phyloP scores from a whole-genome alignment of 2,113 vertebrate species.

The Plotosus lineatus region DNA sequence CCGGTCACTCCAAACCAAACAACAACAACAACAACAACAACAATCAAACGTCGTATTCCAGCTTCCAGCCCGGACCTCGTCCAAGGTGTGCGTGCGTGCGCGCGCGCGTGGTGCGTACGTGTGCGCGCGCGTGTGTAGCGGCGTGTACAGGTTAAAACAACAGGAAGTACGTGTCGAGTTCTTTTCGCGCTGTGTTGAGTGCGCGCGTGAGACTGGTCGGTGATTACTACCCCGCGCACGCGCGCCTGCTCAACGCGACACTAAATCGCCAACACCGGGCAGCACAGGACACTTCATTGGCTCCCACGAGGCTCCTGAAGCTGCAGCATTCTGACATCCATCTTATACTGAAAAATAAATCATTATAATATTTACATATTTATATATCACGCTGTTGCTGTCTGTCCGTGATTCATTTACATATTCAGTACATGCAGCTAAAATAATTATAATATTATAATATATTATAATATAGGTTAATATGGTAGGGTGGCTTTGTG shows the following conservation, averaged over 20 bases:
- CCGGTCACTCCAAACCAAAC: too few relatives aligned
- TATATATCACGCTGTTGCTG: background rate
- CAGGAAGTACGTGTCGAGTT: constrained; percentile 39
- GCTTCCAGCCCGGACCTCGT: background rate
- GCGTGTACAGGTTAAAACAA: background rate
- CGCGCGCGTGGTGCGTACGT: background rate
- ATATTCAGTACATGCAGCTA: too few relatives aligned
- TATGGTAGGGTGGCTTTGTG: too few relatives aligned
- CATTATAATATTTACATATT: too few relatives aligned
- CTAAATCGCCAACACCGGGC: background rate
- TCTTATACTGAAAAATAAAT: background rate
- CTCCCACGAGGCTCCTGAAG: too few relatives aligned
- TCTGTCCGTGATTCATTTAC: too few relatives aligned
- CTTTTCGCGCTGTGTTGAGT: constrained; percentile 22
- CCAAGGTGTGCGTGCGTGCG: background rate
- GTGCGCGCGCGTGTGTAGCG: too few relatives aligned
- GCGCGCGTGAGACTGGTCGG: background rate
- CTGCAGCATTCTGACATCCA: too few relatives aligned
- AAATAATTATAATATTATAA: too few relatives aligned
- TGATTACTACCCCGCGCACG: constrained; percentile 15
- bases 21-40: background rate
- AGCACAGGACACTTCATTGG: background rate
- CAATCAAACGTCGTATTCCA: background rate
- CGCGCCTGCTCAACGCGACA: background rate
- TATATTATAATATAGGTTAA: too few relatives aligned